Percentiles rank a stretch among this genome's conserved stretches.
Evolutionary conservation across 2,888 invertebrate species (phyloP).

Genomic region (Cerastis rubricosa): DNA sequence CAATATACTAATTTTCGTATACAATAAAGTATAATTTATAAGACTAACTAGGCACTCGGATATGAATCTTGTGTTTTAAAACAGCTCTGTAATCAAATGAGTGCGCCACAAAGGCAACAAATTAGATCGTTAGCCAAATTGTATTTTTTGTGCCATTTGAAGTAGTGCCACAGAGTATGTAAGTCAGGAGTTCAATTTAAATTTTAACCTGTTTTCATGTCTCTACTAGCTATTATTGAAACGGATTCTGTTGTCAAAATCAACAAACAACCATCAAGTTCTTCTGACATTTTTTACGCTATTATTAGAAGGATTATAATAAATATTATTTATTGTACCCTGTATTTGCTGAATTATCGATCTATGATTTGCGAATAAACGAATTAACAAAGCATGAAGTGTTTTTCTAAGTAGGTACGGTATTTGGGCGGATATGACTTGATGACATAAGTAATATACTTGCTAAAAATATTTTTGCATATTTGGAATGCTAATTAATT

Average conservation of each 20-base stretch:
- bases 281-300: background rate
- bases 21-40: background rate
- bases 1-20: background rate
- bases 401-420: background rate
- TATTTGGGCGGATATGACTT: background rate
- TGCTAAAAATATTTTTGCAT: background rate
- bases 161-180: slow-evolving; percentile 11
- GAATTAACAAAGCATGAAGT: background rate
- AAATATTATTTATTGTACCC: slow-evolving; percentile 1
- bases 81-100: slow-evolving; percentile 42
- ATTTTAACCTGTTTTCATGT: background rate
- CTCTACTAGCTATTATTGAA: background rate
- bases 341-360: slow-evolving; percentile 1
- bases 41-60: background rate
- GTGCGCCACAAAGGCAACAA: slow-evolving; percentile 12
- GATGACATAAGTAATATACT: slow-evolving; percentile 31
- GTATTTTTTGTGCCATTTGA: slow-evolving; percentile 16
- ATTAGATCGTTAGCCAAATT: slow-evolving; percentile 14
- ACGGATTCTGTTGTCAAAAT: background rate
- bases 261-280: background rate
- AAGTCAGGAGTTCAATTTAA: slow-evolving; percentile 1
- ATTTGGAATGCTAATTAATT: slow-evolving; percentile 37
- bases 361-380: background rate
- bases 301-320: background rate
- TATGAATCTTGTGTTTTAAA: slow-evolving; percentile 30